A percentile compares a stretch with the other conserved stretches of the same genome.
Conservation (phyloP, 2,113 vertebrate species). For the Phycodurus eques region DNA sequence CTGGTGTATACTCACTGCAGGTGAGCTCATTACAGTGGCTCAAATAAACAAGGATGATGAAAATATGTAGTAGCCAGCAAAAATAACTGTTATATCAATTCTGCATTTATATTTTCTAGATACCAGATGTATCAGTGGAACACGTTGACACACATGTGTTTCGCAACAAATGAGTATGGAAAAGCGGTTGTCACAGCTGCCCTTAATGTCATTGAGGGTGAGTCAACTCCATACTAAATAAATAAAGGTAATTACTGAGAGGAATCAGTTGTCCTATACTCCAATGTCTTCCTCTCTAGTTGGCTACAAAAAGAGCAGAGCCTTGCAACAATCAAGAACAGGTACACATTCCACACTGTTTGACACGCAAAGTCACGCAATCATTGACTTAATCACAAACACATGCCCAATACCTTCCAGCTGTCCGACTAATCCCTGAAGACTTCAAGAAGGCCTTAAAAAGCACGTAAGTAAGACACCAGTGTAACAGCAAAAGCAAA, state of each 20-base stretch:
- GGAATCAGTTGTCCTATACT: neutral
- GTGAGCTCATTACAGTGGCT: conserved; percentile 53
- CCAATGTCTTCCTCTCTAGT: conserved; percentile 62
- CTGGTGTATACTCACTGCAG: conserved; percentile 79
- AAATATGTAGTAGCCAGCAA: neutral
- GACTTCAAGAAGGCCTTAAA: conserved; percentile 68
- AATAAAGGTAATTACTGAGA: neutral
- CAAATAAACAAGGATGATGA: neutral
- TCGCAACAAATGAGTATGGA: conserved; percentile 79
- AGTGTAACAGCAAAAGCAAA: neutral
- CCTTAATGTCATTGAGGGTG: conserved; percentile 84
- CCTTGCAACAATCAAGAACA: conserved; percentile 68
- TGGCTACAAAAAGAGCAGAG: conserved; percentile 80
- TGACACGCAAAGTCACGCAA: neutral
- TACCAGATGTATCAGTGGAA: conserved; percentile 69
- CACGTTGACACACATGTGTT: conserved; percentile 80
- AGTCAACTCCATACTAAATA: conserved; percentile 13
- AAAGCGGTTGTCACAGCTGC: conserved; percentile 77
- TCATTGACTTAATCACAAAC: neutral
- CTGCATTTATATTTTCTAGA: conserved; percentile 59
- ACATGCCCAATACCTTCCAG: conserved; percentile 31
- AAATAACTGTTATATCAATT: neutral
- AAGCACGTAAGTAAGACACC: conserved; percentile 34
- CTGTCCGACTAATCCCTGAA: conserved; percentile 52
- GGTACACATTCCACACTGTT: conserved; percentile 35